These are phyloP conservation scores for Athetis lepigone DNA, from an alignment of 2,888 invertebrate genomes.

Conservation along the genomic window DNA sequence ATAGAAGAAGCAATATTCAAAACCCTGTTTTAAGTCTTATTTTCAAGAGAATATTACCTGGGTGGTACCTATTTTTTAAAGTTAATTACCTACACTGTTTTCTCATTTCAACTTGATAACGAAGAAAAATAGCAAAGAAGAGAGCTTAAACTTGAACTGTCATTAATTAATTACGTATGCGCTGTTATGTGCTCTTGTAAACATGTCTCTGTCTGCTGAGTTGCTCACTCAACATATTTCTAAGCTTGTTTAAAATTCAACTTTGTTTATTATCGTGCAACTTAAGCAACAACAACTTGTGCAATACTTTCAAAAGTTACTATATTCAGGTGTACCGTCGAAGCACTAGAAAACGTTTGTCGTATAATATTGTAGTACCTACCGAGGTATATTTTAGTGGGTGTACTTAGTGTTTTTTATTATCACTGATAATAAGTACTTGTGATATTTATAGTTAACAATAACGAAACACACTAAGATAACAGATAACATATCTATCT, in stretches of 20 bases:
- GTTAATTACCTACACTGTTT: slow-evolving; percentile 7
- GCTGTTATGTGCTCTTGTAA: slow-evolving; percentile 22
- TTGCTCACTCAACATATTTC: slow-evolving; percentile 20
- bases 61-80: not conserved
- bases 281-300: not conserved
- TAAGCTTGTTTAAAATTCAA: slow-evolving; percentile 39
- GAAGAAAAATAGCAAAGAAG: slow-evolving; percentile 26
- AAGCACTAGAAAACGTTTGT: not conserved
- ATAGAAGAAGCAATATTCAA: slow-evolving; percentile 3
- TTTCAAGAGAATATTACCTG: not conserved
- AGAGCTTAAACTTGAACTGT: slow-evolving; percentile 27
- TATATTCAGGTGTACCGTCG: not conserved
- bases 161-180: slow-evolving; percentile 44
- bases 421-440: slow-evolving; percentile 7
- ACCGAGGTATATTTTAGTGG: not conserved
- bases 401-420: not conserved
- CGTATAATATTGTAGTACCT: not conserved
- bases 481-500: slow-evolving; percentile 20
- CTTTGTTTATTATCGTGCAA: slow-evolving; percentile 1
- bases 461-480: not conserved
- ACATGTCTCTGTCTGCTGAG: slow-evolving; percentile 16
- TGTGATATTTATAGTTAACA: not conserved
- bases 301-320: not conserved
- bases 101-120: slow-evolving; percentile 2
- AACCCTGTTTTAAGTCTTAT: not conserved